Evolutionary conservation across 2,888 invertebrate species (phyloP), one percentile per base, ranked within the genome.

Genomic region (Chalcosyrphus nemorum): DNA sequence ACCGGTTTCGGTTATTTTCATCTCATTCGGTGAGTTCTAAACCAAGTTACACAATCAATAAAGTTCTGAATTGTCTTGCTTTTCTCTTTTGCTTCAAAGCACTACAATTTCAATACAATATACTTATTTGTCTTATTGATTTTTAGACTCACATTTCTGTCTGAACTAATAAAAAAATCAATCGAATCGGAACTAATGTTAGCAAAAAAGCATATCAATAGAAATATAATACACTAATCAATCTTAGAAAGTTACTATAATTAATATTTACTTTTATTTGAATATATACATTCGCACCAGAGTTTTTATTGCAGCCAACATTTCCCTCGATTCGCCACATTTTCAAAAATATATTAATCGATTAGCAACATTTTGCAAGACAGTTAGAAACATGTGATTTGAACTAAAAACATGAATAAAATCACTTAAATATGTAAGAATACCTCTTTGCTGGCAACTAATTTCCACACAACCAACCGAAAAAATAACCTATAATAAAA

Each of bases 371-470:
- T 50, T 59, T 72, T 43, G 7, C 38, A 29, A 74, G 9, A 38
- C 35, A 27, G 32, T 17, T n/a, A 17, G 29, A 38, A 57, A 65
- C 41, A 71, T 61, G 50, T 70, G 56, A 70, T 65, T 81, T 70
- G 29, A 68, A 68, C 15, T 52, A 54, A 29, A 24, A 29, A 61
- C 61, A 77, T 71, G 68, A 80, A 35, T 11, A 43, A 65, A 32
- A 57, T 21, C 27, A 66, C 54, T 35, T 5, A 45, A 54, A 47
- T 65, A 43, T 65, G 17, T 47, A 45, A 43, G 35, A 57, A 61
- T 77, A 56, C 54, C 65, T 68, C 50, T 50, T 41, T 57, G 50
- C 72, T 68, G 78, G 63, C 72, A 75, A 81, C 70, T 57, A 13
- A 63, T 63, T 76, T 70, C 63, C 45, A 52, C 72, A 24, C 68